Evolutionary conservation across 2,797 vertebrate species (phyloP), one percentile per base, ranked within the genome.

Genomic region (Salarias fasciatus): DNA sequence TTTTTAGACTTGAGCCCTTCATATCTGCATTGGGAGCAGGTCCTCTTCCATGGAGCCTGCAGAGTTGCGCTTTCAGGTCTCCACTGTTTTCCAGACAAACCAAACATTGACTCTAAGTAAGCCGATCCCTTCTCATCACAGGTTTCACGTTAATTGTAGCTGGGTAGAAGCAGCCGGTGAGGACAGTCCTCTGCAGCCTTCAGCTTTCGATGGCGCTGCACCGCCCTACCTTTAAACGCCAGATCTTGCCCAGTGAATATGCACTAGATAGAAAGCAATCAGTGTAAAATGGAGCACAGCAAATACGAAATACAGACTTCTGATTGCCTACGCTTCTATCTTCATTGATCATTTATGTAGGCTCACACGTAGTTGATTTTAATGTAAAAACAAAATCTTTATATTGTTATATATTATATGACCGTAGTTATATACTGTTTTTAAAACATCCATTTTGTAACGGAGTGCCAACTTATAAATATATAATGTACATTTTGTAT

Each of bases 401-500:
- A 66, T 74, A 61, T 45, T 38, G 30, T 74, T 92, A 82, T 89
- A 89, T 85, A 84, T 75, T 77, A 86, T 72, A 90, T 79, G 87
- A 87, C 86, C 80, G 62, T 91, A 87, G 83, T 86, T 92, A 88
- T 92, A 92, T 81, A 89, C 90, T 67, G 78, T 91, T 89, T 88
- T 69, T 83, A 88, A 85, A 85, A 90, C 88, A 91, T 92, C 90
- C 87, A 86, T 92, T 78, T 92, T 93, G 15, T 79, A 82, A 90
- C 90, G 89, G 88, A 90, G 89, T 88, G 88, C 92, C 92, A 91
- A 92, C 86, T 77, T 91, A 89, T 90, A 86, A 91, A 92, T 89
- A 88, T 91, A 91, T 86, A 92, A 88, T 95, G 93, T 96, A 96
- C 88, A 93, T 95, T 94, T 92, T 95, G 92, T 94, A 94, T 94